Evolutionary conservation across 2,797 vertebrate genomes (phyloP).

Genomic region (Gephyroberyx darwinii): DNA sequence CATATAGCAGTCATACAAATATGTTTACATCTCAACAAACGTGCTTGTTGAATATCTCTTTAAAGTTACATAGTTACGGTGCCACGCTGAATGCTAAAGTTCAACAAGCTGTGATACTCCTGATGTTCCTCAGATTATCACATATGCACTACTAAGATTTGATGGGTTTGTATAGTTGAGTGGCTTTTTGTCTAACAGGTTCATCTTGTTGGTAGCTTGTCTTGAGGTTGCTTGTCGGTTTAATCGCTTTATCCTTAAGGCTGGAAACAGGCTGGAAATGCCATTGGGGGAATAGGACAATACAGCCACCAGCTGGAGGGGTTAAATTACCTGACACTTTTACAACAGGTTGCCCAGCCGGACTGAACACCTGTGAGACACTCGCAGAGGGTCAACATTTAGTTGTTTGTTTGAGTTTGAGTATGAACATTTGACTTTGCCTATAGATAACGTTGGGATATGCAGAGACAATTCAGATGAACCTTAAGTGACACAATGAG

Average conservation of each 20-base stretch:
- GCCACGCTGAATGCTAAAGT: not conserved
- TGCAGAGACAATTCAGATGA: not conserved
- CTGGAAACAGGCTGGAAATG: not conserved
- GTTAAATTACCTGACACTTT: not conserved
- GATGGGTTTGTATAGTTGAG: too few relatives aligned
- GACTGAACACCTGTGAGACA: constrained; percentile 17
- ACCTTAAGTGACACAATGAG: not conserved
- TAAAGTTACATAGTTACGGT: not conserved
- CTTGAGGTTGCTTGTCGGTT: not conserved
- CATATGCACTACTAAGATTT: too few relatives aligned
- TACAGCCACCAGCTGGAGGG: not conserved
- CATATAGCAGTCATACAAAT: too few relatives aligned
- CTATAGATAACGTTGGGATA: constrained; percentile 27
- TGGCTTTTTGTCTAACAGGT: not conserved
- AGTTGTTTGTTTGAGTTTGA: constrained; percentile 10
- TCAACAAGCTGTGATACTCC: not conserved
- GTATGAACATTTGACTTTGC: constrained; percentile 24
- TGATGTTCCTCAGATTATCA: not conserved
- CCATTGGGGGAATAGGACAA: constrained; percentile 6
- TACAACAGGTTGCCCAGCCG: not conserved
- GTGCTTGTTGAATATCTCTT: too few relatives aligned
- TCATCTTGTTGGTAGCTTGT: not conserved
- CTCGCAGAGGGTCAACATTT: constrained; percentile 8
- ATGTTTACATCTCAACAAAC: too few relatives aligned
- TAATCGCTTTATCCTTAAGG: not conserved